These are phyloP conservation scores for Alces alces DNA, from an alignment of 2,113 vertebrate genomes.

Conservation along the genomic window DNA sequence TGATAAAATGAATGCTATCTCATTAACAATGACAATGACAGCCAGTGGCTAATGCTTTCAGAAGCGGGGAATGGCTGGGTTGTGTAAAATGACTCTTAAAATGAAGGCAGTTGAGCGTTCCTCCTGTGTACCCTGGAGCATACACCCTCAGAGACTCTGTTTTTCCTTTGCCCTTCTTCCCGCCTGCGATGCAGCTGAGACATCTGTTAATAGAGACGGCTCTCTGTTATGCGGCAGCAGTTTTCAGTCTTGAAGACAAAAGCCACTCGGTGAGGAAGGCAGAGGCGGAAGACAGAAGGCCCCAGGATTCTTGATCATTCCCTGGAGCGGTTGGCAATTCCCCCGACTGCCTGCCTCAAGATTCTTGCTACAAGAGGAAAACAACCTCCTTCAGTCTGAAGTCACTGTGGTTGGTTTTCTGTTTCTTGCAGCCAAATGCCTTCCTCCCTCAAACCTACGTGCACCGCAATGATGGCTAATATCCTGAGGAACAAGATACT, in stretches of 20 bases:
- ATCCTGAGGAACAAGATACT: neutral
- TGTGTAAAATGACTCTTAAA: neutral
- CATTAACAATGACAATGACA: slow-evolving; percentile 7
- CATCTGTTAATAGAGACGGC: neutral
- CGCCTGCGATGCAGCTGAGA: neutral
- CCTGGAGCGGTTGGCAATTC: neutral
- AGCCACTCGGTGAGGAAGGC: neutral
- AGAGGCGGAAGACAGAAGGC: neutral
- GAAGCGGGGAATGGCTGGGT: neutral
- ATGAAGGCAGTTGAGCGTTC: neutral
- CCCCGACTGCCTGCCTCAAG: neutral
- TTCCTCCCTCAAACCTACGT: neutral
- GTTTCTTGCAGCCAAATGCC: neutral
- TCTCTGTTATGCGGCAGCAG: neutral
- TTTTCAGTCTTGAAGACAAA: neutral
- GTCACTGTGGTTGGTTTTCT: neutral
- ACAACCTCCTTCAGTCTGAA: neutral
- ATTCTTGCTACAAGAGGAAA: neutral
- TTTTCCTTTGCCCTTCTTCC: neutral
- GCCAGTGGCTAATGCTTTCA: neutral
- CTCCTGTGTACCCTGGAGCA: neutral
- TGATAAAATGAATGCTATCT: neutral
- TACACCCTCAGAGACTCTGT: neutral
- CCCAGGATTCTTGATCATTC: neutral
- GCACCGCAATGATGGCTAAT: neutral